Percentiles rank a stretch among this genome's conserved stretches.
phyloP scores from a whole-genome alignment of 2,797 vertebrate species.

The Lepilemur ruficaudatus region DNA sequence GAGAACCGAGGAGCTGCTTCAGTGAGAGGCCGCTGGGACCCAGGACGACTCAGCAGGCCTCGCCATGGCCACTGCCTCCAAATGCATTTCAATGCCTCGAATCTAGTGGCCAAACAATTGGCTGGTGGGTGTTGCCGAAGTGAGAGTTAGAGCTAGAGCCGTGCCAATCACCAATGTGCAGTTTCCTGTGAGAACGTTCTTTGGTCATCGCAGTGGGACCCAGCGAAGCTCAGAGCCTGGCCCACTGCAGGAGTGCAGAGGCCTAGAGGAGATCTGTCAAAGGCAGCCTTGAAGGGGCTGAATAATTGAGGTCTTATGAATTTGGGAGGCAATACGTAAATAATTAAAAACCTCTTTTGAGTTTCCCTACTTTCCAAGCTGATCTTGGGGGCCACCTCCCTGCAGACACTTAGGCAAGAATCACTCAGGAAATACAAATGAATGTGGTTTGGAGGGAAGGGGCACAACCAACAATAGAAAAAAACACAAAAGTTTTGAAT shows the following conservation, averaged over 20 bases:
- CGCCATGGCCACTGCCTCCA: too few relatives aligned
- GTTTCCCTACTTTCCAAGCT: not conserved
- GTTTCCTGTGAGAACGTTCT: not conserved
- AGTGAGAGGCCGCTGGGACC: accelerated
- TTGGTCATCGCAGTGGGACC: not conserved
- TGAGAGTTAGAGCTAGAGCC: not conserved
- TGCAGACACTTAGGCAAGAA: not conserved
- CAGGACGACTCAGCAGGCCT: not conserved
- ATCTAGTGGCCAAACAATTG: too few relatives aligned
- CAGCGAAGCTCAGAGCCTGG: not conserved
- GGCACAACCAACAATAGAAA: not conserved
- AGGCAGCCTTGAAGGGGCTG: not conserved
- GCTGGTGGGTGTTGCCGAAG: too few relatives aligned
- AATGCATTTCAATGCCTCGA: not conserved
- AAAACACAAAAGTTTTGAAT: not conserved
- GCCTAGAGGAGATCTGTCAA: not conserved
- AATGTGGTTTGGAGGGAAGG: not conserved
- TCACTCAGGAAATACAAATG: not conserved
- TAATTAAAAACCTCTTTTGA: not conserved
- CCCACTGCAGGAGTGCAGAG: not conserved
- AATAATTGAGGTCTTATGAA: not conserved
- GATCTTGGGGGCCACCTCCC: not conserved
- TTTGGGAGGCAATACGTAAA: not conserved
- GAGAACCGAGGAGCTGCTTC: not conserved
- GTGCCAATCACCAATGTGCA: not conserved